Evolutionary conservation across 2,113 vertebrate genomes (phyloP).

Genomic region (Gyps fulvus): DNA sequence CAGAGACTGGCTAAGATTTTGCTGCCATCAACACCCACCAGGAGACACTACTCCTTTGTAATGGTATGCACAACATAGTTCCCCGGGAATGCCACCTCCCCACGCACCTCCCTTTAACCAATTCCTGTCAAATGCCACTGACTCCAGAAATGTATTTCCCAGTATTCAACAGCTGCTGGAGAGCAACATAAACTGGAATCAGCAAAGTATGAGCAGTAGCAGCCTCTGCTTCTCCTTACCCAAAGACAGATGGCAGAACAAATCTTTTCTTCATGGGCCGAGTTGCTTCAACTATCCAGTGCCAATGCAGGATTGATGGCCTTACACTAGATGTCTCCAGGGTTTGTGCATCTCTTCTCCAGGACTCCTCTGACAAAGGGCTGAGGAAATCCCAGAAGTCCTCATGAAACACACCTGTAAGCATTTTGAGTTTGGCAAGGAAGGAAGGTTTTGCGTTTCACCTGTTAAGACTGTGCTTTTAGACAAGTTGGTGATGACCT

Average conservation of each 20-base stretch:
- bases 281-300: slow-evolving; percentile 30
- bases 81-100: background rate
- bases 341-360: slow-evolving; percentile 30
- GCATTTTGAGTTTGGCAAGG: slow-evolving; percentile 43
- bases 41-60: background rate
- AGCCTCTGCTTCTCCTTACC: slow-evolving; percentile 38
- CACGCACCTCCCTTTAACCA: background rate
- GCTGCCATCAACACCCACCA: background rate
- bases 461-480: background rate
- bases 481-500: background rate
- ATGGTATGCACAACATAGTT: background rate
- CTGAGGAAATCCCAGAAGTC: slow-evolving; percentile 45
- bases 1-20: background rate
- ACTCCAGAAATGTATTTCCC: background rate
- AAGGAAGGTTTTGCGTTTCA: background rate
- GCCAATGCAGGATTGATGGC: background rate
- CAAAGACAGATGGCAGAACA: slow-evolving; percentile 34
- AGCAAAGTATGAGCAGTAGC: background rate
- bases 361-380: slow-evolving; percentile 39
- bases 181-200: slow-evolving; percentile 2
- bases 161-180: background rate
- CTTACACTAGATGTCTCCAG: slow-evolving; percentile 47
- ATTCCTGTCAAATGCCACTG: background rate
- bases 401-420: slow-evolving; percentile 49
- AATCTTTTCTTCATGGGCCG: slow-evolving; percentile 13